Evolutionary conservation across 2,888 invertebrate species (phyloP), one percentile per base, ranked within the genome.

Genomic region (Agrilus cyanescens): DNA sequence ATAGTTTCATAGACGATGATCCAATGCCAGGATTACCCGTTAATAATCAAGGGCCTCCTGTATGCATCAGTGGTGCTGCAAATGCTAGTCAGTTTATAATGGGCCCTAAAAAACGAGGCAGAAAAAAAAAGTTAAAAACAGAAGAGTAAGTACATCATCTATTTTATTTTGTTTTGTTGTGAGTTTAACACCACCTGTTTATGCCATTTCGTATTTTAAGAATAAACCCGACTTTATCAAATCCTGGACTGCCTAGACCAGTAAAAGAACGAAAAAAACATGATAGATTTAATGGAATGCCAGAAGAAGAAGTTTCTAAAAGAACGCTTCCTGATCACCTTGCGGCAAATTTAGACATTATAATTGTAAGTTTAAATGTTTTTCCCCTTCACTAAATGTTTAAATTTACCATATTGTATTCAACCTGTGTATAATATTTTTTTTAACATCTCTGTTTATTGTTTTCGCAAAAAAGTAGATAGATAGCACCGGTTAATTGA

Each of bases 261-360:
- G 73, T 76, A 47, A 91, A 90, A 69, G 89, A 89, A 68, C 76
- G 90, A 58, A 91, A 91, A 72, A 89, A 90, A 68, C 89, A 90
- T 69, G 91, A 93, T 71, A 80, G 91, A 49, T 93, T 93, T 70
- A 90, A 93, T 73, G 91, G 93, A 47, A 87, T 95, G 87, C 84
- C 90, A 48, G 95, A 95, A 70, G 94, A 94, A 66, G 95, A 96
- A 73, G 93, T 96, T 37, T 82, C 88, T 46, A 85, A 90, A 60
- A 78, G 91, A 59, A 87, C 88, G 53, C 77, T 97, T 65, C 95
- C 96, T 47, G 96, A 97, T 74, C 93, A 95, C 70, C 77, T 96
- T 52, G 77, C 85, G 25, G 81, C 82, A 68, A 89, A 93, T 74
- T 80, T 96, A 67, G 96, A 97, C 76, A 94, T 96, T 71, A 85